These are phyloP conservation scores for Drosophila asahinai DNA, from an alignment of 1,140 invertebrate species.

Conservation along the genomic window DNA sequence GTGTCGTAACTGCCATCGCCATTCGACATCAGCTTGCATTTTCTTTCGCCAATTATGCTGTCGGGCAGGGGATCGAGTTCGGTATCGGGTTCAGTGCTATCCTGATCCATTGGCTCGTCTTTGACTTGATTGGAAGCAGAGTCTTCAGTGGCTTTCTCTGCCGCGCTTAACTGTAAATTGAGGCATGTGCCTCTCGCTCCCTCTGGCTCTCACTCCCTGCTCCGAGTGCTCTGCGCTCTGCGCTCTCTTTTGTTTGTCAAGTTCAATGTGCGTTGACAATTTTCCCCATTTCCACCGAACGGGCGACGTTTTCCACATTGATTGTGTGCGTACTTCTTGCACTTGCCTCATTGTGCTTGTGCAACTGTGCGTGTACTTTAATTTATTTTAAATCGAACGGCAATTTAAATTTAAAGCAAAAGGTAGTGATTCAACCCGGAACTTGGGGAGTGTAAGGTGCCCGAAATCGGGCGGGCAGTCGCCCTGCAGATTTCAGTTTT, in stretches of 20 bases:
- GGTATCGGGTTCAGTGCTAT: conserved; percentile 14
- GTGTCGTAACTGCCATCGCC: conserved; percentile 66
- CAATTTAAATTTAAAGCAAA: conserved; percentile 45
- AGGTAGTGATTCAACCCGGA: conserved; percentile 70
- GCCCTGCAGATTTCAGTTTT: conserved; percentile 16
- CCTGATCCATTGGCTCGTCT: conserved; percentile 8
- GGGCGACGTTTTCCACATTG: conserved; percentile 70
- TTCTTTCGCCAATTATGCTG: conserved; percentile 47
- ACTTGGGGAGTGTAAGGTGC: conserved; percentile 35
- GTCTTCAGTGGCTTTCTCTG: conserved; percentile 23
- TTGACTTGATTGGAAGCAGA: conserved; percentile 2
- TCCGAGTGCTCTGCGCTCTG: not conserved
- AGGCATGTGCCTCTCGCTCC: conserved; percentile 51
- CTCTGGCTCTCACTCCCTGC: not conserved
- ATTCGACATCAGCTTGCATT: conserved; percentile 63
- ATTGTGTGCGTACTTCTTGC: conserved; percentile 42
- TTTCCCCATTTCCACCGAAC: conserved; percentile 74
- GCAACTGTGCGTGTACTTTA: conserved; percentile 75
- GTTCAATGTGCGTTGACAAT: conserved; percentile 83
- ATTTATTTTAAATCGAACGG: conserved; percentile 79
- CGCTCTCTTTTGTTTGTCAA: conserved; percentile 58
- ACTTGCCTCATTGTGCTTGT: conserved; percentile 69
- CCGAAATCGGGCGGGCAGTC: conserved; percentile 26
- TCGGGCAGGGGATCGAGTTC: conserved; percentile 19
- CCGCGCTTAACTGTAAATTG: conserved; percentile 78